Evolutionary conservation across 2,113 vertebrate species (phyloP).

Genomic region (Anguilla rostrata): DNA sequence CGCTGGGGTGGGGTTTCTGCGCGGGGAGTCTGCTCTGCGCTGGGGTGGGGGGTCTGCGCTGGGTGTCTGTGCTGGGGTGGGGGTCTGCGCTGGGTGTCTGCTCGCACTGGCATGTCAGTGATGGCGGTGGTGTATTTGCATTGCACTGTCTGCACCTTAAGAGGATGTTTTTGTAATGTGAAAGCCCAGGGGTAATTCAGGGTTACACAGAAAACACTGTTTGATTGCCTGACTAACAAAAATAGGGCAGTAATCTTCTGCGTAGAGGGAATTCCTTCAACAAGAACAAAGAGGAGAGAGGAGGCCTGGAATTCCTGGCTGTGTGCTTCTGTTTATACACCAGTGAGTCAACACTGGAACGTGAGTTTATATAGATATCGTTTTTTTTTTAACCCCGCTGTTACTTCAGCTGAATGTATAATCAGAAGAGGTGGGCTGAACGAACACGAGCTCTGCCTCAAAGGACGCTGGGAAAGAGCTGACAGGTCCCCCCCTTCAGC

Average conservation of each 20-base stretch:
- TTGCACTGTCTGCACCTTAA: neutral
- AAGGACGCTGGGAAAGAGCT: neutral
- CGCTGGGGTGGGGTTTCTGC: no score
- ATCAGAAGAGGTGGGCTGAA: conserved; percentile 3
- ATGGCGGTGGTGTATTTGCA: conserved; percentile 3
- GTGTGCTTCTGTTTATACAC: conserved; percentile 3
- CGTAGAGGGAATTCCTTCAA: conserved; percentile 25
- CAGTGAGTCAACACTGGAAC: conserved; percentile 29
- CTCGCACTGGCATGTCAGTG: neutral
- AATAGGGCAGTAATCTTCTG: conserved; percentile 26
- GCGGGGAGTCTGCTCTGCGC: no score
- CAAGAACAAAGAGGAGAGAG: conserved; percentile 18
- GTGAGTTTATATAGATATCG: conserved; percentile 18
- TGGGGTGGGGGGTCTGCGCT: no score
- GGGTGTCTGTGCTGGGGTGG: no score
- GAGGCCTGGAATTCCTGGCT: conserved; percentile 24
- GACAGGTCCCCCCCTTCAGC: conserved; percentile 10
- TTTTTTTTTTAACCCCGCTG: neutral
- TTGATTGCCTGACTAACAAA: conserved; percentile 30
- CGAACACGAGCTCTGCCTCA: conserved; percentile 1
- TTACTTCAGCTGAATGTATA: conserved; percentile 9
- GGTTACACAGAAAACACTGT: conserved; percentile 10
- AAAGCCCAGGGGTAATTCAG: conserved; percentile 17
- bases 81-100: neutral
- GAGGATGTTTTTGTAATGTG: conserved; percentile 28